These are phyloP conservation scores for Drosophila kepulauana DNA, from an alignment of 1,140 invertebrate genomes.

Conservation along the genomic window DNA sequence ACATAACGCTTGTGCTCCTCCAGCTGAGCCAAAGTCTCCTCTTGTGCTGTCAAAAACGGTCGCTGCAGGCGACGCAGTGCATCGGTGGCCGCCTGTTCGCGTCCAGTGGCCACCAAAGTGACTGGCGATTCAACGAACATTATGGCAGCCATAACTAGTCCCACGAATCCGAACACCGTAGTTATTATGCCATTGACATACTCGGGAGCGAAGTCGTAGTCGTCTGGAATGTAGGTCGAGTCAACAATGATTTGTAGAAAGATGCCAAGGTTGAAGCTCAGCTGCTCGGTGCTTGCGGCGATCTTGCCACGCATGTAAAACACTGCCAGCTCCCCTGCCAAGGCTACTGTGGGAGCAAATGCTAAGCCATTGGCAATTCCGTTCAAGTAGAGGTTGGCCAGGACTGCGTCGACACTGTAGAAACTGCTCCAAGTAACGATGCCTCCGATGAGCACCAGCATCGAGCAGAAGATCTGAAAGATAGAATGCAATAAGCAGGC, in stretches of 20 bases:
- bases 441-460: conserved; percentile 51
- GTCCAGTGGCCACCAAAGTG: conserved; percentile 31
- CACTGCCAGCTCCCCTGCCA: conserved; percentile 53
- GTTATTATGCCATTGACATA: conserved; percentile 45
- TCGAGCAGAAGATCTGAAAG: conserved; percentile 28
- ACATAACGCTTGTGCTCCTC: conserved; percentile 62
- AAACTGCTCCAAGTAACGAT: conserved; percentile 38
- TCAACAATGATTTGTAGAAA: conserved; percentile 43
- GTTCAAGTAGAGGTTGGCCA: conserved; percentile 52
- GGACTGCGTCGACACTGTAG: conserved; percentile 6
- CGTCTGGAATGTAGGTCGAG: neutral
- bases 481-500: neutral
- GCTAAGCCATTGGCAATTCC: conserved; percentile 64
- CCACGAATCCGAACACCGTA: conserved; percentile 44
- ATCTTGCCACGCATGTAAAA: conserved; percentile 51
- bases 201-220: conserved; percentile 19
- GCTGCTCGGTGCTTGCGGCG: conserved; percentile 38
- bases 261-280: conserved; percentile 48
- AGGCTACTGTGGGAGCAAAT: conserved; percentile 57
- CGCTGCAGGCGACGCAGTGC: conserved; percentile 58
- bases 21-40: conserved; percentile 50
- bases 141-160: conserved; percentile 25
- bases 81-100: conserved; percentile 53
- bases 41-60: conserved; percentile 6
- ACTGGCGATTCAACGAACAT: conserved; percentile 62